Base-by-base conservation (phyloP, 30 jellyfish, hydroid and myxozoan species). In the Hydractinia echinata region DNA sequence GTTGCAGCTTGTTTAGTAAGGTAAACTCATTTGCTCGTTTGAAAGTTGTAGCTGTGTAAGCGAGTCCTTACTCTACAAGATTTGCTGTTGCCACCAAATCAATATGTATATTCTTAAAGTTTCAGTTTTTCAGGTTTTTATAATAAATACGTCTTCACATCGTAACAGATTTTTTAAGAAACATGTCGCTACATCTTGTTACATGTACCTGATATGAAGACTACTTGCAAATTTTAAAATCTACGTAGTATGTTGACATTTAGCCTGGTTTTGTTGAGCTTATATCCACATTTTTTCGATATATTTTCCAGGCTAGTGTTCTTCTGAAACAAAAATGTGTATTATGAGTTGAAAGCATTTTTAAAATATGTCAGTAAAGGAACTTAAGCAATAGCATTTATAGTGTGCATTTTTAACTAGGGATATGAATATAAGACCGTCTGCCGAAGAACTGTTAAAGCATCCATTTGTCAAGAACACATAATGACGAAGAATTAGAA, bases 1-100 rank as follows among this genome's bases (percentile, higher is more conserved):
- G 89, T 89, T 66, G 73, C 82, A 51, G 15, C 81, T 8, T 89
- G 97, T 68, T 74, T 89, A 72, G 76, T 64, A 76, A 81, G 97
- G 97, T 89, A 89, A 51, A 6, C 18, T 11, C 19, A 70, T 52
- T 4, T 8, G 56, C 53, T 62, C 7, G 10, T 8, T 7, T 51
- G 53, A 7, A 6, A 56, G 68, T 56, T 56, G n/a, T 56, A 16
- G 44, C 44, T 30, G 44, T 30, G 44, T 30, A 30, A 30, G 44
- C 44, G 44, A 30, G 44, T 30, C 44, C 44, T 58, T 58, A 11
- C 69, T 11, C 19, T 13, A 11, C 15, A 11, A 58, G 19, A 58
- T 64, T n/a, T n/a, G 8, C 7, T n/a, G 74, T 64, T 64, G 19
- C 74, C 0, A 64, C 39, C 16, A n/a, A 51, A 64, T 11, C 19